phyloP scores from a whole-genome alignment of 2,113 vertebrate species.

The Ceyx cyanopectus region DNA sequence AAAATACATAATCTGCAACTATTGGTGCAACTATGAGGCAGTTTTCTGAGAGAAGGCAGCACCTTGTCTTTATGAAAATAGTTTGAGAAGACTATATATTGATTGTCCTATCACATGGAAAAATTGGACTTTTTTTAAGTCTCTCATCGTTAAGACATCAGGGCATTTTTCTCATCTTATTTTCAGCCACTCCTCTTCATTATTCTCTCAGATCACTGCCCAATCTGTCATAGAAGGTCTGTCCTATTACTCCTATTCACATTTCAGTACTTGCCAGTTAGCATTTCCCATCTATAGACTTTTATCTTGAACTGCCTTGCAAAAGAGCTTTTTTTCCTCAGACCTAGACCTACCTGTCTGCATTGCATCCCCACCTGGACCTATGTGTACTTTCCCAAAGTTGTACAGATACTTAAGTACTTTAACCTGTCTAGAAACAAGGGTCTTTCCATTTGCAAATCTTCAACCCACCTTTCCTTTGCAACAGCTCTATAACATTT shows the following conservation, averaged over 20 bases:
- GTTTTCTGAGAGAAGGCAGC: neutral
- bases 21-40: neutral
- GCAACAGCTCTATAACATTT: neutral
- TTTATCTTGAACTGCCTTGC: neutral
- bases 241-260: neutral
- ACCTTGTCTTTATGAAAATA: neutral
- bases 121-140: neutral
- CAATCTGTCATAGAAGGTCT: neutral
- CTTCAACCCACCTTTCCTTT: neutral
- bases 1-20: neutral
- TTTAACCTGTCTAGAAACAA: neutral
- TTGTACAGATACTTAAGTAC: neutral
- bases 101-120: neutral
- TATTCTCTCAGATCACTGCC: neutral
- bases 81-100: neutral
- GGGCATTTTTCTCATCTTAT: neutral
- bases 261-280: neutral
- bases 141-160: neutral
- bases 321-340: neutral
- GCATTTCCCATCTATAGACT: neutral
- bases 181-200: neutral
- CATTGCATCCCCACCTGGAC: fast-evolving
- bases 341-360: fast-evolving
- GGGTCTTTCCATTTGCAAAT: neutral
- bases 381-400: neutral